Evolutionary conservation across 1,140 invertebrate genomes (phyloP), one percentile per base, ranked within the genome.

Genomic region (Araneus ventricosus): DNA sequence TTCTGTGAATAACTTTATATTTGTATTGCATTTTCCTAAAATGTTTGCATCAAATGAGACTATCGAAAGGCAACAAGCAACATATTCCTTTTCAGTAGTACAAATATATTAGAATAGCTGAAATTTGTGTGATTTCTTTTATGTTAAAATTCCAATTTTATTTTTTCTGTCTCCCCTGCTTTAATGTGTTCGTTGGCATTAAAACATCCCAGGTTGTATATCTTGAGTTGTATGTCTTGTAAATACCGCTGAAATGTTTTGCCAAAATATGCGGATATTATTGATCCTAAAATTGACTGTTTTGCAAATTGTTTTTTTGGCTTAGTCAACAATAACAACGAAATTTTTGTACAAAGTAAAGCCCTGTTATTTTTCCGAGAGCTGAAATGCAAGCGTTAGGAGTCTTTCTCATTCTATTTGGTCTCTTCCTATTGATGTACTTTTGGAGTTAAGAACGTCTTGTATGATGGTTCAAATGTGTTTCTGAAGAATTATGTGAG

Each of bases 261-360:
- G 52, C 45, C 45, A 52, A 52, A 52, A 52, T 52, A 52, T 52
- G 45, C 45, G 45, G 10, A 52, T 57, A 17, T 24, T 5, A 61
- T 24, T 61, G 6, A 63, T 63, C 17, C 20, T n/a, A n/a, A 63
- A 63, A 24, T 63, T 22, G 59, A 63, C 7, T n/a, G 59, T 63
- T 24, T 63, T n/a, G n/a, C 24, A 63, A 63, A n/a, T n/a, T n/a
- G n/a, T n/a, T 63, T 63, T 63, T n/a, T 8, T 63, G n/a, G 22
- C 59, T n/a, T 63, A 63, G 24, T 63, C 8, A 63, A 63, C 59
- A 75, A 75, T 34, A 37, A 75, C 70, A 75, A 75, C 70, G 70
- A 75, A 75, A 37, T 75, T 75, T 75, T 75, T 75, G 30, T 75
- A 75, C 20, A 30, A 75, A 67, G 63, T n/a, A 7, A 67, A 27